These are phyloP conservation scores for Macaria liturata DNA, from an alignment of 2,888 invertebrate genomes.

Conservation along the genomic window DNA sequence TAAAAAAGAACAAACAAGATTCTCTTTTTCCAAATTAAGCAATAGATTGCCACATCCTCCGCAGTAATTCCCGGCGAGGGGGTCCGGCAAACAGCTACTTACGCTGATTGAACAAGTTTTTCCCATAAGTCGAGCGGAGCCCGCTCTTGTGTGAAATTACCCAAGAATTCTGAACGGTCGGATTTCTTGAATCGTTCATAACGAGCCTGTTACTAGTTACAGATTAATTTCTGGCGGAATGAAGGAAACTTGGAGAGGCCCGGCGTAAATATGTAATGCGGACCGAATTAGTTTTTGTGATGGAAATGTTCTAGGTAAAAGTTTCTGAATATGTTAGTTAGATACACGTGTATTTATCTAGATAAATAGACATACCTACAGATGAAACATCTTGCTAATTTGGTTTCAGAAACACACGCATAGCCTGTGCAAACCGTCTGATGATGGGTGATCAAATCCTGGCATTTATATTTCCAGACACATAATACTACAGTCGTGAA, in stretches of 20 bases:
- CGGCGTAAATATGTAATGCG: slow-evolving; percentile 21
- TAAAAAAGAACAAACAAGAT: no score
- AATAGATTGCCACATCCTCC: slow-evolving; percentile 42
- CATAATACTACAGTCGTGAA: no score
- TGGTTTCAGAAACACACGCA: no score
- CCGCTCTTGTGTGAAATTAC: slow-evolving; percentile 74
- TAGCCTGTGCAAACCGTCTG: no score
- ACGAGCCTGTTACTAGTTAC: slow-evolving; percentile 30
- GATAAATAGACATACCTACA: no score
- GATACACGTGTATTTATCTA: no score
- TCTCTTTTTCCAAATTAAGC: no score
- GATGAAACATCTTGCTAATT: no score
- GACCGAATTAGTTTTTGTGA: slow-evolving; percentile 30
- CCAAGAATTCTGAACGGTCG: slow-evolving; percentile 47
- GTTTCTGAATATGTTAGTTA: no score
- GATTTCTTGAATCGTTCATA: slow-evolving; percentile 42
- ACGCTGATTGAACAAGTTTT: slow-evolving; percentile 79
- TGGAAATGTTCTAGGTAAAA: slow-evolving; percentile 1
- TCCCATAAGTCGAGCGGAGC: slow-evolving; percentile 64
- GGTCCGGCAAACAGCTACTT: slow-evolving; percentile 66
- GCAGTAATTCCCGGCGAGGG: slow-evolving; percentile 24
- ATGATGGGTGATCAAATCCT: no score
- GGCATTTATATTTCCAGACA: no score
- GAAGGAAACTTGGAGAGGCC: slow-evolving; percentile 23
- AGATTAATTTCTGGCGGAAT: slow-evolving; percentile 33